These are phyloP conservation scores for Zaprionus kolodkinae DNA, from an alignment of 1,140 invertebrate genomes.

Conservation along the genomic window DNA sequence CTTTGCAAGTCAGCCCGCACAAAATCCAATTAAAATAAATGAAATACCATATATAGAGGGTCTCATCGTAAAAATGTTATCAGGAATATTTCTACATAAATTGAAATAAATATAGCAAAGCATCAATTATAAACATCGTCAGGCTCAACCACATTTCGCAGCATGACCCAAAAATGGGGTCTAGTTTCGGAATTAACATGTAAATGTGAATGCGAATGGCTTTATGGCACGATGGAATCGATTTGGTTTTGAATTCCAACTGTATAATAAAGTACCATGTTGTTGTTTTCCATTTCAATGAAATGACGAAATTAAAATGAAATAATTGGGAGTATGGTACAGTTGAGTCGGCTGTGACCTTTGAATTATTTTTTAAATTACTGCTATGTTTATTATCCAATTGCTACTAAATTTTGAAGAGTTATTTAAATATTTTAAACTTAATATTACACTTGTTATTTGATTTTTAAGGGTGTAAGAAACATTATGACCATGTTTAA, in stretches of 20 bases:
- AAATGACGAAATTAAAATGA: background rate
- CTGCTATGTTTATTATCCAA: no score
- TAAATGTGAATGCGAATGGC: conserved; percentile 39
- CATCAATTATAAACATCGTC: conserved; percentile 5
- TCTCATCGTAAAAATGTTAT: background rate
- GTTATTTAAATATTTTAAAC: no score
- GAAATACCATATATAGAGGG: no score
- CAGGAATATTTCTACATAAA: background rate
- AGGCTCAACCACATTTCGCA: background rate
- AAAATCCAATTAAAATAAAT: no score
- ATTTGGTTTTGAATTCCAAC: conserved; percentile 8
- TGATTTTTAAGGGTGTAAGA: no score
- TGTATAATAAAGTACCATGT: background rate
- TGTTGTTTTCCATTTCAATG: background rate
- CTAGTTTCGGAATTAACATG: conserved; percentile 45
- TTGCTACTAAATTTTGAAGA: no score
- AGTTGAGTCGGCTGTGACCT: no score
- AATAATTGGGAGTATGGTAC: no score
- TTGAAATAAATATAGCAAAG: background rate
- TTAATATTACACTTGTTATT: no score
- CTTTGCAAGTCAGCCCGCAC: no score
- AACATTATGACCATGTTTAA: no score
- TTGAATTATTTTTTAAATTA: no score
- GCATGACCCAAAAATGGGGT: conserved; percentile 1
- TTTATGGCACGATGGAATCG: conserved; percentile 31